Base-by-base conservation (phyloP, 2,113 vertebrate species). In the Atrichornis clamosus region DNA sequence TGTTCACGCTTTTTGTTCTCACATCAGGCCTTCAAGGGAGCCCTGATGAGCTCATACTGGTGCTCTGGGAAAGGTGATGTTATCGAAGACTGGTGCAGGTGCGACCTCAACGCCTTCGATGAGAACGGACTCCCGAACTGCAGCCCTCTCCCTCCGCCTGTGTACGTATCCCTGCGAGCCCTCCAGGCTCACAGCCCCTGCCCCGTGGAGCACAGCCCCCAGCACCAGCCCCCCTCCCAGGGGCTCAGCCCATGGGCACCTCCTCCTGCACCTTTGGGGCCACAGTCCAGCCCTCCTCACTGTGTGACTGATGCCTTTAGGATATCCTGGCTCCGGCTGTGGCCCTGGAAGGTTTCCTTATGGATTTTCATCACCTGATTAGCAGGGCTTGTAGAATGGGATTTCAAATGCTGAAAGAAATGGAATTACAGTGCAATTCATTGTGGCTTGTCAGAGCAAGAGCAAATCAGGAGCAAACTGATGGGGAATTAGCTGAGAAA, bases 31-130 rank as follows among this genome's bases (percentile, higher is more conserved):
- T 99, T 99, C 98, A 99, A 97, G 97, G 99, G 97, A 52, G 99
- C 99, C 86, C 98, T 99, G 93, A 99, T 99, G 99, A 99, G 99
- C 98, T 99, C 99, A 94, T 99, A 99, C 97, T 99, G 99, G 99
- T 99, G 99, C 96, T 99, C 98, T 4, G 99, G 99, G 94, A 99
- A 99, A 97, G 99, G 99, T 78, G 99, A 99, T 92, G 99, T 99
- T 97, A 99, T 99, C 68, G 99, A 99, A 94, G 99, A 99, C 98
- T 99, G 99, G 99, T 99, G 99, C 98, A 97, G 99, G 95, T 99
- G 99, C 92, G 99, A 99, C 98, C 98, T 99, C 96, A 99, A 98
- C 81, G 99, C 99, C 96, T 99, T 99, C 86, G 99, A 99, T 89
- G 98, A 99, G 97, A 99, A 98, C 4, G 99, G 99, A 93, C 98